These are phyloP conservation scores for Riptortus pedestris DNA, from an alignment of 1,140 invertebrate genomes.

Conservation along the genomic window DNA sequence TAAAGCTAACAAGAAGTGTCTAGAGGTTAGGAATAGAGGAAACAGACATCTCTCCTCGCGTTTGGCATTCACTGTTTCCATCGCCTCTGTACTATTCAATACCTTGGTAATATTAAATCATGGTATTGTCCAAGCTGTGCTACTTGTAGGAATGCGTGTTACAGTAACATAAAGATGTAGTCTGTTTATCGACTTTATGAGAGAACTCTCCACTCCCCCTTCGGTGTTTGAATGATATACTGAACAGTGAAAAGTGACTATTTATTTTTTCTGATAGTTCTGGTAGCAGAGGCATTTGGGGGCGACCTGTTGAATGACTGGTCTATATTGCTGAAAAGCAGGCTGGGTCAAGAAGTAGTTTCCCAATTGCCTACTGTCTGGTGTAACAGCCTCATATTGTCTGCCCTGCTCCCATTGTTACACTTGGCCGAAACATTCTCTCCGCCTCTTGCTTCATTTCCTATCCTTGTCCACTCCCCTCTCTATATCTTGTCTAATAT, in stretches of 20 bases:
- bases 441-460: neutral
- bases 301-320: neutral
- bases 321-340: neutral
- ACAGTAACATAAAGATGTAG: too few species aligned
- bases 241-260: neutral
- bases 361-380: neutral
- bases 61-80: too few species aligned
- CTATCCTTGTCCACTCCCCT: too few species aligned
- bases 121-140: too few species aligned
- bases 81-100: too few species aligned
- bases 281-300: neutral
- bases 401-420: neutral
- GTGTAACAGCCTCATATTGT: too few species aligned
- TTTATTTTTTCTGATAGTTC: neutral
- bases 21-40: too few species aligned
- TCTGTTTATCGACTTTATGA: neutral
- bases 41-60: too few species aligned
- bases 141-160: too few species aligned
- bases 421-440: neutral
- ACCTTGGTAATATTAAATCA: too few species aligned
- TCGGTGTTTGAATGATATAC: neutral
- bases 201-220: neutral
- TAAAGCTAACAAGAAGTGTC: too few species aligned
- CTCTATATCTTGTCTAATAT: too few species aligned
- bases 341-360: neutral